Percentiles rank a stretch among this genome's conserved stretches.
These are phyloP conservation scores for Sterna hirundo DNA, from an alignment of 2,113 vertebrate genomes.

Conservation along the genomic window DNA sequence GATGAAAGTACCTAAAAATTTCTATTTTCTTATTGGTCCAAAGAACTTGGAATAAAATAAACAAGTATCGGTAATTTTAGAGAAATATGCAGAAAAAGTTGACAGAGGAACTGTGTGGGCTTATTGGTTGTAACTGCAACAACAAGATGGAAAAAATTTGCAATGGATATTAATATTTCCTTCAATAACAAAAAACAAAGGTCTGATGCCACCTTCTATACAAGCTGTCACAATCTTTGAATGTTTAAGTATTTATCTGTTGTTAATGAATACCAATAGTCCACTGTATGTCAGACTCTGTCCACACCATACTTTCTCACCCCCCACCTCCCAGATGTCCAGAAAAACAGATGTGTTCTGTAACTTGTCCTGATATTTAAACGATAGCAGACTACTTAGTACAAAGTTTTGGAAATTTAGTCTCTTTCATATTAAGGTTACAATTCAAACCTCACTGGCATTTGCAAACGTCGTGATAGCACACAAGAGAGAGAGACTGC, in stretches of 20 bases:
- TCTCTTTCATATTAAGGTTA: neutral
- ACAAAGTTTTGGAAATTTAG: neutral
- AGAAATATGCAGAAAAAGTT: neutral
- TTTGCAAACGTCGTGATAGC: neutral
- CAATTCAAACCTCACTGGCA: neutral
- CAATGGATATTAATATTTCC: neutral
- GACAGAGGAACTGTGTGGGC: neutral
- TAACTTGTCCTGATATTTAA: neutral
- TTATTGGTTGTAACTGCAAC: neutral
- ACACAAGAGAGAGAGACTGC: neutral
- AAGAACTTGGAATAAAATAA: neutral
- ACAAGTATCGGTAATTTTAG: neutral
- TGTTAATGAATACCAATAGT: neutral
- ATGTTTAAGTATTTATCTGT: neutral
- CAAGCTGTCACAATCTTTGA: neutral
- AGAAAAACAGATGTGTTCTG: constrained; percentile 10
- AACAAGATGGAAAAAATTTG: neutral
- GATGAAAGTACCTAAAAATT: neutral
- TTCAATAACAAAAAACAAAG: neutral
- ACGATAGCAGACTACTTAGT: neutral
- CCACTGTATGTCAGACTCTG: neutral
- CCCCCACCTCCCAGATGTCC: neutral
- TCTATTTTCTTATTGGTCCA: neutral
- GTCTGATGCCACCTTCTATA: neutral
- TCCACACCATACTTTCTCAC: neutral